Base-by-base conservation (phyloP, 1,140 invertebrate genomes). In the Sycobia sp. region DNA sequence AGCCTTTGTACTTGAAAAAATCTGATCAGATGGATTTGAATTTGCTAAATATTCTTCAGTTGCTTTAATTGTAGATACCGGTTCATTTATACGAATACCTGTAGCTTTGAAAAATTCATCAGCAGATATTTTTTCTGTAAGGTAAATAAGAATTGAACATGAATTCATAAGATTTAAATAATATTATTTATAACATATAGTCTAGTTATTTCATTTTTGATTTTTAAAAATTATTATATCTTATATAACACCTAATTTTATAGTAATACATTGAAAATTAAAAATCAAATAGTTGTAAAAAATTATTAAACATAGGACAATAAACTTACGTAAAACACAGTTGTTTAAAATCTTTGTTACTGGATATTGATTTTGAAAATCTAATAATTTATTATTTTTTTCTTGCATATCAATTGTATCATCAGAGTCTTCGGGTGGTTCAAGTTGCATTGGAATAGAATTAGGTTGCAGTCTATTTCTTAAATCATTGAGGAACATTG, bases 51-150 rank as follows among this genome's bases (percentile, higher is more conserved):
- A 63, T 2, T 63, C 62, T 51, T 43, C 38, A 36, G 53, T 49
- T 32, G 54, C 38, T 50, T 55, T 63, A 11, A 56, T 14, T n/a
- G 53, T 36, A 41, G 61, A 55, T 38, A 56, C 36, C 16, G 62
- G 62, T 22, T 64, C 55, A 14, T 64, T 57, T 44, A 64, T 64
- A 11, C 62, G 49, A 20, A 64, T 64, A 0, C 62, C 62, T 8
- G 55, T 64, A 32, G 62, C 62, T 58, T 64, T 64, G 32, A 51
- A 64, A 58, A 64, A 64, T 58, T 64, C 62, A 38, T 64, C 62
- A 5, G 62, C 62, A 11, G 62, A 64, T 23, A 64, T 64, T 64
- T 64, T 64, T 25, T 64, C 62, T 64, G 46, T 2, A 50, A 51
- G 27, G n/a, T 14, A 32, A 32, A 32, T 32, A 32, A 32, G 11